phyloP scores from a whole-genome alignment of 2,888 invertebrate genomes.

The Terebella lapidaria region DNA sequence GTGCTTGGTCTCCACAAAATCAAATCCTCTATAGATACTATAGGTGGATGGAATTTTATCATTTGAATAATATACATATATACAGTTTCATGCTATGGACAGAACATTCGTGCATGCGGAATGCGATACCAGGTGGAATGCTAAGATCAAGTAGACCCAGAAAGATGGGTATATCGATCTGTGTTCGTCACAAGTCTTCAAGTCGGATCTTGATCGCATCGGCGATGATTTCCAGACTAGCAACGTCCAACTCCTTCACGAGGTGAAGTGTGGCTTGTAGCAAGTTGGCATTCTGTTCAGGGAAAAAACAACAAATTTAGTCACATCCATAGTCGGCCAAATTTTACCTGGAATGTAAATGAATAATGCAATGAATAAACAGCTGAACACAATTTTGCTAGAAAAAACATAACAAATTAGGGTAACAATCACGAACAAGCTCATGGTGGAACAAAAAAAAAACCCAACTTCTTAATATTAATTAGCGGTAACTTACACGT shows the following conservation, averaged over 20 bases:
- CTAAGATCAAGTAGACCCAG: conserved; percentile 95
- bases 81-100: no score
- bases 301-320: conserved; percentile 2
- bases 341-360: no score
- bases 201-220: conserved; percentile 29
- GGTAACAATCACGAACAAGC: neutral
- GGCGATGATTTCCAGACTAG: conserved; percentile 37
- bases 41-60: no score
- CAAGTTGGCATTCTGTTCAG: conserved; percentile 42
- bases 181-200: conserved; percentile 3
- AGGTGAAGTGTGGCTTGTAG: conserved; percentile 42
- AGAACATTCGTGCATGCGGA: no score
- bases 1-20: no score
- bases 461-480: no score
- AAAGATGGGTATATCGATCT: conserved; percentile 66
- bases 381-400: neutral
- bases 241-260: conserved; percentile 41
- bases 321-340: neutral
- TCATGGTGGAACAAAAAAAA: neutral
- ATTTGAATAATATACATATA: no score
- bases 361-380: neutral
- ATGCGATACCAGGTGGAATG: conserved; percentile 87
- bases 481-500: no score
- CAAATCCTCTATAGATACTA: no score
- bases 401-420: neutral